Base-by-base conservation (phyloP, 1,140 invertebrate species). In the Zeugodacus cucurbitae region DNA sequence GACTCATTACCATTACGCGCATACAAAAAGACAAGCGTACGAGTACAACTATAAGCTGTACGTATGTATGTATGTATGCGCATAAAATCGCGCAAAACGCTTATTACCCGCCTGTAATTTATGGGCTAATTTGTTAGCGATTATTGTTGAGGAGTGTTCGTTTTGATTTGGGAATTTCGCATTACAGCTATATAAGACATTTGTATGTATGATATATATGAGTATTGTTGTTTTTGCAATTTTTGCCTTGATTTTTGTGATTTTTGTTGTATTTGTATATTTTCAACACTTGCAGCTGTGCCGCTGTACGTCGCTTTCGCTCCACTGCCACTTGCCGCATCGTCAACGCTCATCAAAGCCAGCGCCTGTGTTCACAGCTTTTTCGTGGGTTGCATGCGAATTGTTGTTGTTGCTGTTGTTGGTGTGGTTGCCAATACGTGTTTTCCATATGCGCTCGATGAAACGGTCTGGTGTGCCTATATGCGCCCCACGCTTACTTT, bases 41-140 rank as follows among this genome's bases (percentile, higher is more conserved):
- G n/a, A n/a, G n/a, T n/a, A n/a, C n/a, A n/a, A n/a, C n/a, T n/a
- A n/a, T 62, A 62, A 20, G n/a, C 58, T n/a, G 7, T 4, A n/a
- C 8, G 22, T n/a, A 48, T 34, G 44, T 37, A 34, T 34, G n/a
- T 48, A 44, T 29, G 3, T 82, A 48, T 41, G n/a, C 26, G 44
- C n/a, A 37, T 82, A 82, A 54, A 82, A 82, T 3, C 44, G 41
- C 22, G 74, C 74, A 82, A 54, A 82, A 82, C 41, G 41, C n/a
- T 82, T 82, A 54, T 82, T 82, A 82, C 44, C 41, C 74, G 41
- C 74, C 11, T 82, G 41, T 82, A 82, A 82, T 82, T 82, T 82
- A 82, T 82, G 41, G 74, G 74, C 74, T 82, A 82, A 82, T 48
- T 82, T 82, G 74, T 82, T 82, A 82, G 41, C 74, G 74, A 82